Base-by-base conservation (phyloP, 1,140 invertebrate species). In the Acromyrmex echinatior region DNA sequence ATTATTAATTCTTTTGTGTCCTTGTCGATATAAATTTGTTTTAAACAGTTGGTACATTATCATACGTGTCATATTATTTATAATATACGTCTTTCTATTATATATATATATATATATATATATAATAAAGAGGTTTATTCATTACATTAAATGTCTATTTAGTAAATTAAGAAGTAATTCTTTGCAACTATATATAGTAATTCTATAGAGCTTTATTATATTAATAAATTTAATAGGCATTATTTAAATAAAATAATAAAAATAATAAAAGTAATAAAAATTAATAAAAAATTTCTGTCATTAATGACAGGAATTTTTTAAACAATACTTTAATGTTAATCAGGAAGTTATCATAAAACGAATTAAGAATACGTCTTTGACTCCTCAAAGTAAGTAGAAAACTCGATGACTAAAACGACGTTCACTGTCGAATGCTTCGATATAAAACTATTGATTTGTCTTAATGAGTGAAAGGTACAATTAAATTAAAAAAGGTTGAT, bases 1-100 rank as follows among this genome's bases (percentile, higher is more conserved):
- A 78, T 65, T 78, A 51, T 81, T 70, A 45, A 71, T 7, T 9
- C 35, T 6, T 71, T 58, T 73, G 7, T 45, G 56, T 6, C 6
- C 3, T 12, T 71, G 70, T 71, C 9, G 2, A 56, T 6, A 39
- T 25, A 7, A 80, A 49, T 35, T 6, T 35, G 7, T 68, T 80
- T 68, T 21, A 12, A 53, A 53, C 28, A 39, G 1, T 70, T 2
- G n/a, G 10, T 66, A 66, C 9, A 56, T 80, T 35, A 79, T 66
- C 6, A 21, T 10, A 14, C 10, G 10, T 39, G 7, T 31, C 6
- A 28, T 14, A 12, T 65, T 65, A 16, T 56, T 56, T 45, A 45
- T 45, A 21, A 18, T 39, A 39, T 21, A 21, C 18, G 0, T 25
- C 12, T 60, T 39, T 25, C 5, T 6, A 35, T 74, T 14, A 2